Conservation (phyloP, 2,797 vertebrate genomes). For the Fundulus diaphanus region DNA sequence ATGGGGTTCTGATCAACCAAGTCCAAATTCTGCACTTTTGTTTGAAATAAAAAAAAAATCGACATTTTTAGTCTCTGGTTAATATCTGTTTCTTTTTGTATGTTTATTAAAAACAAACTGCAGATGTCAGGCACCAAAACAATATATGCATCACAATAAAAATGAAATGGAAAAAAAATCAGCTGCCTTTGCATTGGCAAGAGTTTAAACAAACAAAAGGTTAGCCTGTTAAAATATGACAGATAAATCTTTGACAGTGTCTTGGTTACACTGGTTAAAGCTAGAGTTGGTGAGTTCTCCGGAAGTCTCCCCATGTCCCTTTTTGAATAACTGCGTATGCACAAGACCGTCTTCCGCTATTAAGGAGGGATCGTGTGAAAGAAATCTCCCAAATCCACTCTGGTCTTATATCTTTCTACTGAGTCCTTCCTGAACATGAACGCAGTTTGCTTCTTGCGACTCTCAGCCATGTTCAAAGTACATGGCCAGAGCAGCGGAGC, state of each 20-base stretch:
- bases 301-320: too few relatives aligned
- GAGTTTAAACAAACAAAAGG: neutral
- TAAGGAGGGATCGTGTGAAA: too few relatives aligned
- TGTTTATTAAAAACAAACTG: slow-evolving; percentile 4
- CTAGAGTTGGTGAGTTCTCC: too few relatives aligned
- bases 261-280: neutral
- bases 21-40: neutral
- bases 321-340: too few relatives aligned
- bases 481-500: too few relatives aligned
- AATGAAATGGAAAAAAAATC: neutral
- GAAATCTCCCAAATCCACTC: too few relatives aligned
- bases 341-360: too few relatives aligned
- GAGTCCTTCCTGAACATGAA: too few relatives aligned
- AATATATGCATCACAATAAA: neutral
- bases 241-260: neutral
- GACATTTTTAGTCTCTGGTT: neutral
- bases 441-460: too few relatives aligned
- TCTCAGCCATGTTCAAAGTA: too few relatives aligned
- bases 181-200: neutral
- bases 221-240: neutral
- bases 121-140: slow-evolving; percentile 3
- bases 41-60: too few relatives aligned
- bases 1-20: neutral
- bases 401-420: too few relatives aligned
- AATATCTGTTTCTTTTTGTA: slow-evolving; percentile 12